phyloP scores from a whole-genome alignment of 2,888 invertebrate genomes.

The Endotricha flammealis region DNA sequence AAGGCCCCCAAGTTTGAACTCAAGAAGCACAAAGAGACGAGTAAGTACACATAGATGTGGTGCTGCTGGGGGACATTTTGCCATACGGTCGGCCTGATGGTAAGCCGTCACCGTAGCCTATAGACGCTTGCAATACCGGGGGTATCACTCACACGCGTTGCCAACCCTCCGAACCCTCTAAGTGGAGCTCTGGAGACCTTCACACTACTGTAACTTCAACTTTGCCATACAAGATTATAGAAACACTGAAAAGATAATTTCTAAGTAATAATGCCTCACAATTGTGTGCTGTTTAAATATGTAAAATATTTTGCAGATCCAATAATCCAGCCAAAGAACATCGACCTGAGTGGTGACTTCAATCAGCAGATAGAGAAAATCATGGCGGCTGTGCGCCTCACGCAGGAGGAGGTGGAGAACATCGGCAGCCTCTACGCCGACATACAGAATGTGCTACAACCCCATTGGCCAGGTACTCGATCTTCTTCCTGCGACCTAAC shows the following conservation, averaged over 20 bases:
- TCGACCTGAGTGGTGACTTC: slow-evolving; percentile 54
- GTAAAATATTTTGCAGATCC: slow-evolving; percentile 28
- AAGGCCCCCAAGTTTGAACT: slow-evolving; percentile 1
- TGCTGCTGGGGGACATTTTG: too few species aligned
- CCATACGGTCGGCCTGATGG: too few species aligned
- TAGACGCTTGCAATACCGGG: too few species aligned
- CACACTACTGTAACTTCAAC: too few species aligned
- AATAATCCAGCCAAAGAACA: slow-evolving; percentile 37
- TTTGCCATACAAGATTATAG: too few species aligned
- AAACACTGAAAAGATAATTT: too few species aligned
- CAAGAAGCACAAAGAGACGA: background rate
- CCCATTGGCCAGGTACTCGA: slow-evolving; percentile 50
- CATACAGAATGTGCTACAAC: slow-evolving; percentile 49
- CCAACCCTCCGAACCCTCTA: too few species aligned
- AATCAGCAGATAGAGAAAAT: slow-evolving; percentile 48
- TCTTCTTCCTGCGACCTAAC: background rate
- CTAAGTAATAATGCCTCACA: too few species aligned
- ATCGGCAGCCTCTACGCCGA: slow-evolving; percentile 59
- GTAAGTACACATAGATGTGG: background rate
- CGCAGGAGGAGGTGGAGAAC: slow-evolving; percentile 42
- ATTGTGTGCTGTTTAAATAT: too few species aligned
- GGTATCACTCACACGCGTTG: too few species aligned
- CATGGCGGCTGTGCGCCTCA: slow-evolving; percentile 50
- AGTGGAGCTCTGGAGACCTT: too few species aligned
- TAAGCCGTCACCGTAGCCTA: too few species aligned